Conservation (phyloP, 2,888 invertebrate genomes). For the Noctua comes region DNA sequence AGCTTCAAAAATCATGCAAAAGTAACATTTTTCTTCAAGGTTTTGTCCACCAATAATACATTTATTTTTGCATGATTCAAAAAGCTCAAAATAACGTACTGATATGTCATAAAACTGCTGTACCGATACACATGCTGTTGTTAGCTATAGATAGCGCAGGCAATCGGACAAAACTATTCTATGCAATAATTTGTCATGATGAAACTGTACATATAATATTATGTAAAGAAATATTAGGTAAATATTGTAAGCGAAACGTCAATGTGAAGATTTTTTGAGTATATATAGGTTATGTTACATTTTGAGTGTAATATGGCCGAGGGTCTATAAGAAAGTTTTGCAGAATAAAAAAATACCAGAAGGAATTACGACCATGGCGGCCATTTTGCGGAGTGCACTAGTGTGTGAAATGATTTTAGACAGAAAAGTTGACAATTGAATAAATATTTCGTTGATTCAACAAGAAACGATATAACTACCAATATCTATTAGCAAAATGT, state of each 20-base stretch:
- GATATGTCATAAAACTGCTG: conserved; percentile 14
- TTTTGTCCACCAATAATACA: not conserved
- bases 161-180: conserved; percentile 66
- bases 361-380: not conserved
- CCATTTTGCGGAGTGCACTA: not conserved
- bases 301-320: not conserved
- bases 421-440: not conserved
- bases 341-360: not conserved
- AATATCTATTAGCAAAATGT: not conserved
- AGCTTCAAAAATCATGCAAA: conserved; percentile 25
- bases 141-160: conserved; percentile 24
- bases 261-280: not conserved
- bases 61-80: conserved; percentile 8
- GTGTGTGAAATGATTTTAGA: not conserved
- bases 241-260: conserved; percentile 28
- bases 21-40: not conserved
- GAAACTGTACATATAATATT: conserved; percentile 52
- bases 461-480: not conserved
- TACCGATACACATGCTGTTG: conserved; percentile 11
- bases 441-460: not conserved
- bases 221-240: conserved; percentile 36
- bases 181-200: conserved; percentile 67
- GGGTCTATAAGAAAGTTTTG: not conserved
- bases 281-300: conserved; percentile 31
- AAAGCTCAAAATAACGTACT: conserved; percentile 22